Conservation (phyloP, 2,113 vertebrate species). For the Psophia crepitans region DNA sequence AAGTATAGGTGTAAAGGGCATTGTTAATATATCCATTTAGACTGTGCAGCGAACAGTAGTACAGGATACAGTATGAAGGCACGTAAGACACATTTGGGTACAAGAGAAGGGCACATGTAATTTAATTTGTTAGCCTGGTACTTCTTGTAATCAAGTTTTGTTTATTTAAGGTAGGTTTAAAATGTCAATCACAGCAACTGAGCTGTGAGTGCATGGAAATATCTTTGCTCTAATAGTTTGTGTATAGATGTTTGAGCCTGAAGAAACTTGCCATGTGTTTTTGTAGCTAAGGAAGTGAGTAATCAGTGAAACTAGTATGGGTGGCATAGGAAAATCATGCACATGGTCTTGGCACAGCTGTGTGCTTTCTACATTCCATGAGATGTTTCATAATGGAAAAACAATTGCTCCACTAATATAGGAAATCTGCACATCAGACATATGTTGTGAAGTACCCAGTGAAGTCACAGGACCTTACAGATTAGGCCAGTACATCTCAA, state of each 20-base stretch:
- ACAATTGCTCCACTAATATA: background rate
- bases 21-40: background rate
- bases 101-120: background rate
- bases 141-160: background rate
- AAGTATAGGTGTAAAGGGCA: background rate
- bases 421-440: background rate
- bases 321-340: conserved; percentile 52
- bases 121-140: background rate
- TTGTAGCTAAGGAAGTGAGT: conserved; percentile 60
- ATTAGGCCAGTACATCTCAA: background rate
- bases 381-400: conserved; percentile 54
- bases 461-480: background rate
- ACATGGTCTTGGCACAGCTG: conserved; percentile 16
- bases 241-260: conserved; percentile 18
- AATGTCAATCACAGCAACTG: background rate
- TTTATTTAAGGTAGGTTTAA: background rate
- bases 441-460: background rate
- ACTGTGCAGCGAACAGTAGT: background rate
- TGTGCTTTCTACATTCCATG: conserved; percentile 14
- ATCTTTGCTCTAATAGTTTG: background rate
- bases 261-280: conserved; percentile 42
- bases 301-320: conserved; percentile 42
- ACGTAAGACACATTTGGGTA: background rate
- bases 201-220: conserved; percentile 3
- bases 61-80: background rate